Conservation (phyloP, 2,113 vertebrate genomes). For the Anarhynchus alexandrinus region DNA sequence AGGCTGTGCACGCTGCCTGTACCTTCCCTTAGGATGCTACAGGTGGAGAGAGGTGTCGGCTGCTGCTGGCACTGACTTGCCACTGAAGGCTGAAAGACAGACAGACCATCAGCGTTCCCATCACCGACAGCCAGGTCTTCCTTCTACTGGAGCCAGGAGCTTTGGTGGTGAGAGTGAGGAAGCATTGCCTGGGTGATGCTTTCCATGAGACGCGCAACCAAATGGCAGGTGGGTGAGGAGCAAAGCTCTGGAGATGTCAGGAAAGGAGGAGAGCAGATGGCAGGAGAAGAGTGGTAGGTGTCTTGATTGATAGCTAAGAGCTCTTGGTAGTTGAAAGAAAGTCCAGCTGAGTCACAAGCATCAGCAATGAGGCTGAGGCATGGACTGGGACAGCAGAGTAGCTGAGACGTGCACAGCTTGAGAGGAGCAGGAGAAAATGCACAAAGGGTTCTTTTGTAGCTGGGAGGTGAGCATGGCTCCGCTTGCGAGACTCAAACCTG, state of each 20-base stretch:
- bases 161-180: neutral
- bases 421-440: neutral
- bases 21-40: neutral
- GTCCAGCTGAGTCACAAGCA: neutral
- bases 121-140: neutral
- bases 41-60: neutral
- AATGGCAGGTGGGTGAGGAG: conserved; percentile 17
- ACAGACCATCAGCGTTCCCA: neutral
- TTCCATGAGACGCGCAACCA: neutral
- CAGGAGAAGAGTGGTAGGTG: neutral
- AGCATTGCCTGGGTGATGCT: neutral
- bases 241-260: neutral
- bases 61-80: neutral
- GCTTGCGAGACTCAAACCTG: neutral
- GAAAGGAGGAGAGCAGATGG: neutral
- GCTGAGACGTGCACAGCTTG: neutral
- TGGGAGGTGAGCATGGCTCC: neutral
- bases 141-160: neutral
- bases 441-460: conserved; percentile 35
- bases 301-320: neutral
- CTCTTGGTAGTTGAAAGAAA: neutral
- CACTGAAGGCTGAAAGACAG: neutral
- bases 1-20: neutral
- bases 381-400: neutral
- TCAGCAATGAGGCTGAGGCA: neutral